Evolutionary conservation across 2,797 vertebrate species (phyloP), one percentile per base, ranked within the genome.

Genomic region (Falco naumanni): DNA sequence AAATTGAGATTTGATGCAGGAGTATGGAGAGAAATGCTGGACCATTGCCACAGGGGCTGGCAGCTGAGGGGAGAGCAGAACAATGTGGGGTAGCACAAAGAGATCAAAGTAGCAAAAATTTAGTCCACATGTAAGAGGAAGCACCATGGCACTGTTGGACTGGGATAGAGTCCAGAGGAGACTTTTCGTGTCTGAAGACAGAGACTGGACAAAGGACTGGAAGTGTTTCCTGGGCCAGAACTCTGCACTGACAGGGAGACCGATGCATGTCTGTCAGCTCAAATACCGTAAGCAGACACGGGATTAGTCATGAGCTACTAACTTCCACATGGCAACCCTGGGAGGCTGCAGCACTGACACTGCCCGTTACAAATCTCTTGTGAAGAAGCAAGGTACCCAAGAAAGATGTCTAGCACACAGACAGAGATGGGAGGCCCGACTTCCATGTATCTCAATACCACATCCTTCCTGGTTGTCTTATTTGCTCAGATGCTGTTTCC

Each of bases 401-500:
- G 57, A 87, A 95, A 79, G 60, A 60, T n/a, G 10, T 81, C 81
- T 70, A 86, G 45, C 47, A 79, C 41, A 68, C 60, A 50, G 57
- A 60, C 22, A 76, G 74, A 90, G n/a, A 50, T 5, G 5, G 45
- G 29, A 94, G 45, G 80, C 33, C 25, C 4, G 1, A 25, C 28
- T 90, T 84, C 56, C 25, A 4, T 37, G 21, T 71, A 34, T 63
- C 57, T 82, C 56, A 57, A 31, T 64, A 50, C 53, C 75, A 77
- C 53, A 60, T 93, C 78, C 84, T 93, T 94, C 90, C 81, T 87
- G 64, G 10, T 80, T 90, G 21, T 64, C 86, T 85, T 57, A 66
- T 31, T 93, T 90, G 37, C 74, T 82, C 37, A 71, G 74, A 88
- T 90, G 80, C 54, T 15, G 83, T 82, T 93, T 90, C 64, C 90